A percentile compares a stretch with the other conserved stretches of the same genome.
Evolutionary conservation across 2,113 vertebrate genomes (phyloP).

Genomic region (Redunca redunca): DNA sequence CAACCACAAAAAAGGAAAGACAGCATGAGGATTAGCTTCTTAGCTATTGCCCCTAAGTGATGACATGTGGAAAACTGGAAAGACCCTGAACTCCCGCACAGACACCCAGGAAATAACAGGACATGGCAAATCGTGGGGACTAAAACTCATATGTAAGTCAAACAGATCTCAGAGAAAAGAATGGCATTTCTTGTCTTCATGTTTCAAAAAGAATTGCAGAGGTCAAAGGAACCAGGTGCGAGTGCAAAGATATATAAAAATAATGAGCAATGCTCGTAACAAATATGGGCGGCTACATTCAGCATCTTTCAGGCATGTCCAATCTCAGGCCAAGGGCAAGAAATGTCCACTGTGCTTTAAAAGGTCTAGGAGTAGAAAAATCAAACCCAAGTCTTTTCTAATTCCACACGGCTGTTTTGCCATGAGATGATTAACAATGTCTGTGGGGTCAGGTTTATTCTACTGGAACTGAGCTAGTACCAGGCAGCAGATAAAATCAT

Average conservation of each 20-base stretch:
- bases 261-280: slow-evolving; percentile 63
- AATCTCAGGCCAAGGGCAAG: slow-evolving; percentile 68
- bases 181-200: slow-evolving; percentile 53
- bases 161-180: slow-evolving; percentile 46
- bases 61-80: background rate
- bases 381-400: slow-evolving; percentile 63
- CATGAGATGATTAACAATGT: slow-evolving; percentile 60
- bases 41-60: slow-evolving; percentile 9
- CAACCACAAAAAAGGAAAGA: slow-evolving; percentile 48
- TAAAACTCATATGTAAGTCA: background rate
- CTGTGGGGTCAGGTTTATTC: slow-evolving; percentile 66
- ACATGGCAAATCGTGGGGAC: background rate
- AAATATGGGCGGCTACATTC: slow-evolving; percentile 68
- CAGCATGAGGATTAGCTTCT: slow-evolving; percentile 42
- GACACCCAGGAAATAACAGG: background rate
- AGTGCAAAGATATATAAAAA: slow-evolving; percentile 70
- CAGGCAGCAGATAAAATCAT: slow-evolving; percentile 59
- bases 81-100: background rate
- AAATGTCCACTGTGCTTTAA: slow-evolving; percentile 86
- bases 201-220: slow-evolving; percentile 66
- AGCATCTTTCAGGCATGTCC: slow-evolving; percentile 61
- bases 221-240: slow-evolving; percentile 64
- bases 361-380: slow-evolving; percentile 79
- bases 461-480: slow-evolving; percentile 58
- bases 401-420: slow-evolving; percentile 42